phyloP scores from a whole-genome alignment of 2,888 invertebrate species.

The Plagodis pulveraria region DNA sequence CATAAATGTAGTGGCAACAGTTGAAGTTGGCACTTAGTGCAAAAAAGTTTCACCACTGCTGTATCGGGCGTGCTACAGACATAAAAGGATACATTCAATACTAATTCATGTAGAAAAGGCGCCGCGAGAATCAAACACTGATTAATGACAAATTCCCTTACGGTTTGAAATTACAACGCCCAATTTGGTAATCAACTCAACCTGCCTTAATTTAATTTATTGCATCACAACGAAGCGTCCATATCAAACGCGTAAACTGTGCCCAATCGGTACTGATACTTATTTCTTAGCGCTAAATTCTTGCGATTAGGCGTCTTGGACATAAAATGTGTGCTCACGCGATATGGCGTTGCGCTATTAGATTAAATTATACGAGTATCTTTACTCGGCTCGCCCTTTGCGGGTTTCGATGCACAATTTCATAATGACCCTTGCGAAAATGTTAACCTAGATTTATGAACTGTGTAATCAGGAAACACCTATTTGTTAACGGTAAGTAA shows the following conservation, averaged over 20 bases:
- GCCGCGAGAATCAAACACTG: constrained; percentile 17
- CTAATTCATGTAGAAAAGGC: constrained; percentile 20
- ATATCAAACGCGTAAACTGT: constrained; percentile 47
- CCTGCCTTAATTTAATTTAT: constrained; percentile 34
- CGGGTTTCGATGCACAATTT: constrained; percentile 22
- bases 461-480: constrained; percentile 38
- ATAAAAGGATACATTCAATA: constrained; percentile 31
- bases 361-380: constrained; percentile 1
- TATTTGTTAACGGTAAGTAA: constrained; percentile 34
- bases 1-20: constrained; percentile 19
- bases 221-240: constrained; percentile 43
- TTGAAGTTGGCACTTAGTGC: constrained; percentile 32
- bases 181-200: constrained; percentile 45
- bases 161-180: constrained; percentile 45
- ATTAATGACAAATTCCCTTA: constrained; percentile 54
- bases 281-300: constrained; percentile 48
- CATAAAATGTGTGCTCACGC: constrained; percentile 41
- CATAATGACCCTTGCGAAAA: constrained; percentile 31
- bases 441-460: constrained; percentile 31
- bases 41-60: constrained; percentile 47
- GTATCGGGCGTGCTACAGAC: constrained; percentile 31
- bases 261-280: constrained; percentile 45
- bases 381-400: constrained; percentile 19
- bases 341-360: constrained; percentile 30
- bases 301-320: constrained; percentile 43